Evolutionary conservation across 2,888 invertebrate species (phyloP), one percentile per base, ranked within the genome.

Genomic region (Diarsia mendica): DNA sequence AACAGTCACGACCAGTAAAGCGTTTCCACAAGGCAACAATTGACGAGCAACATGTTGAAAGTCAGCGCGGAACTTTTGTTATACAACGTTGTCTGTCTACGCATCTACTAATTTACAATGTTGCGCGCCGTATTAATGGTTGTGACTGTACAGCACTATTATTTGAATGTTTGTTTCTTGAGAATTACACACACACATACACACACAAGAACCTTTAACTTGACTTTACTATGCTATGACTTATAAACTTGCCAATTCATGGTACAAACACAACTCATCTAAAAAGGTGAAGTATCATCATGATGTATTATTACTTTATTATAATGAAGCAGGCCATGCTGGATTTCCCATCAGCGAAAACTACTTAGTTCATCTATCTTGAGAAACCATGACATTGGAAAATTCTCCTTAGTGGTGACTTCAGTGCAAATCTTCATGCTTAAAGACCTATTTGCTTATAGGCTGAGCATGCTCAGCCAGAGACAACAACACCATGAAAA

Each of bases 141-240:
- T 6, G 39, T 39, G 39, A 39, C 6, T 39, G 23, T 55, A 55
- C 23, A 23, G 53, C 53, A 55, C 13, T 55, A 13, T 13, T n/a
- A 1, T 11, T 11, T 53, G 53, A 28, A 28, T 28, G 28, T 28
- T 28, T 28, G 28, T 28, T 28, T 28, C 28, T 28, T 28, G 28
- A 28, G 28, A 28, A 28, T 28, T 28, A 28, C 28, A 28, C 28
- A 28, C 28, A 28, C 28, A 28, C 28, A n/a, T n/a, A 28, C 28
- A 28, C 28, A 28, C 28, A 28, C 9, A 51, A 33, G 28, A 39
- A 64, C 44, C 51, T 60, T 33, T 13, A 51, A 60, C 18, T 73
- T 61, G 20, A 66, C 18, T 61, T 23, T 66, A 75, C 51, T 60
- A 73, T 46, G 33, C 15, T 46, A 65, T 60, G n/a, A 46, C n/a